These are phyloP conservation scores for Ameiurus melas DNA, from an alignment of 2,113 vertebrate genomes.

Conservation along the genomic window DNA sequence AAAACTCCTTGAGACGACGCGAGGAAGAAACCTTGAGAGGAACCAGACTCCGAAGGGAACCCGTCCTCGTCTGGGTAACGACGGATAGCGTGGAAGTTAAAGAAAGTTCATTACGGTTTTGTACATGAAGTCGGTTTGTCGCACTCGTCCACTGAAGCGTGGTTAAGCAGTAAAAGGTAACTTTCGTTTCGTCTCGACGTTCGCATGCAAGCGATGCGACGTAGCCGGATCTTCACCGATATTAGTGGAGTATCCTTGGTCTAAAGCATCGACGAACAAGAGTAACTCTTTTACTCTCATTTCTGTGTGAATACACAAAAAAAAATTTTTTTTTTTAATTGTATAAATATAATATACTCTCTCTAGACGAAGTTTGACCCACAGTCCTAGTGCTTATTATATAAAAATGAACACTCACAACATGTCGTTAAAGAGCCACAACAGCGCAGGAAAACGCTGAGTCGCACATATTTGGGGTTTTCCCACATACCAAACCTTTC, in stretches of 20 bases:
- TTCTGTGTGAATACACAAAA: neutral
- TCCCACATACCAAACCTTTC: slow-evolving; percentile 4
- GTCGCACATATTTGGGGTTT: slow-evolving; percentile 14
- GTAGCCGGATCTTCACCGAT: neutral
- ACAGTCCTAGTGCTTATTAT: neutral
- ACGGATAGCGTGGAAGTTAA: no score
- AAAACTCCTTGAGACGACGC: no score
- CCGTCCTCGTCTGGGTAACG: no score
- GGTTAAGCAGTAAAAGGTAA: neutral
- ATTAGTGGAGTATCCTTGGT: neutral
- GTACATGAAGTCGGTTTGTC: no score
- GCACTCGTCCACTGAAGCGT: no score
- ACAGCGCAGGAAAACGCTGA: neutral
- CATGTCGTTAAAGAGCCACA: slow-evolving; percentile 3
- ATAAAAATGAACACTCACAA: neutral
- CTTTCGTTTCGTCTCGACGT: neutral
- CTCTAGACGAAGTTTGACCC: neutral
- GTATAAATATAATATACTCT: no score
- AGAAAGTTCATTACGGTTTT: no score
- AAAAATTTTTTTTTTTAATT: no score
- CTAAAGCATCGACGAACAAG: neutral
- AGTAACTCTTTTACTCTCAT: neutral
- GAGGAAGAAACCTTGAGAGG: no score
- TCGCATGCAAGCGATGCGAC: neutral
- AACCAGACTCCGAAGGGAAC: no score